Base-by-base conservation (phyloP, 2,113 vertebrate species). In the Perognathus longimembris region DNA sequence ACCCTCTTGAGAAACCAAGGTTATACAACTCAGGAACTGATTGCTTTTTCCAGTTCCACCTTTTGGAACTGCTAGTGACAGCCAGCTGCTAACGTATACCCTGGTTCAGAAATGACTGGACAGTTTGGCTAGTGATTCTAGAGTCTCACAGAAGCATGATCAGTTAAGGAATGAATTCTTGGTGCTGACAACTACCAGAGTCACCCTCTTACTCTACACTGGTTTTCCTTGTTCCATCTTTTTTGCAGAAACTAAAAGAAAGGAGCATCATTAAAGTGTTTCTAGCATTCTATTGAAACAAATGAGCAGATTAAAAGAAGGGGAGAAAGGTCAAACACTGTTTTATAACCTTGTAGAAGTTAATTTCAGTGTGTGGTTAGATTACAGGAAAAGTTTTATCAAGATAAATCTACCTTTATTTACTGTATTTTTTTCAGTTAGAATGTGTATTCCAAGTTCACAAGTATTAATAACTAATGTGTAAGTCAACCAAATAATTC, bases 371-470 rank as follows among this genome's bases (percentile, higher is more conserved):
- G 77, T 92, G 75, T 64, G 50, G 64, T 63, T 85, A 91, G 74
- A 73, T 69, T 73, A 69, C 17, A 74, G 17, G 14, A 73, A 36
- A 17, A 11, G n/a, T 82, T 87, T 66, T 38, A 89, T 85, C 67
- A 92, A 90, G 6, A 81, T 63, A 75, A 22, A 95, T 91, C 18
- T 70, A 66, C 21, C 26, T 40, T 88, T 2, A 34, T 82, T 66
- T 85, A 69, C 30, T 42, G 5, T 28, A 85, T n/a, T n/a, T 38
- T 95, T 96, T 95, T 66, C 57, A 94, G 57, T 79, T 75, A 85
- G 94, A 90, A 94, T 82, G 88, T 80, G 89, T 21, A 17, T 2
- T 50, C 24, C 18, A 20, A 66, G 40, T 85, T 77, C 79, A 81
- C 34, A 93, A 90, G 61, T 61, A 66, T 84, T 94, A 96, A 87